phyloP scores from a whole-genome alignment of 2,113 vertebrate genomes.

The Connochaetes taurinus region DNA sequence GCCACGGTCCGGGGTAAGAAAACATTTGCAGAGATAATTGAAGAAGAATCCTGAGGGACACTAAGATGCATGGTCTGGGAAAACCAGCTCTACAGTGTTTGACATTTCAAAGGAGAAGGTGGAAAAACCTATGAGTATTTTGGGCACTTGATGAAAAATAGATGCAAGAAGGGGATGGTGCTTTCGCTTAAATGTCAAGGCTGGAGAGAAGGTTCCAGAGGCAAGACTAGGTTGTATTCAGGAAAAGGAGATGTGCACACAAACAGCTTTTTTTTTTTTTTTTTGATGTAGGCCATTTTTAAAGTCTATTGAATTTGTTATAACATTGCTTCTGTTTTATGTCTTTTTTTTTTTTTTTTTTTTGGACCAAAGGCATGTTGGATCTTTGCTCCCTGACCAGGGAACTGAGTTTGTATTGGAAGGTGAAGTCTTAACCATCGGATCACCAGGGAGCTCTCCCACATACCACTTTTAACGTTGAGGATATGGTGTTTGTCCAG shows the following conservation, averaged over 20 bases:
- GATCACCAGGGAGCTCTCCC: not conserved
- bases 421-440: not conserved
- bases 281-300: not conserved
- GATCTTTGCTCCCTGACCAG: not conserved
- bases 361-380: not conserved
- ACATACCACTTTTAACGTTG: slow-evolving; percentile 93
- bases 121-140: not conserved
- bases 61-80: not conserved
- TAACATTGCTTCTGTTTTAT: not conserved
- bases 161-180: not conserved
- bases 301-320: not conserved
- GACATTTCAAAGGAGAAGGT: not conserved
- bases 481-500: slow-evolving; percentile 97
- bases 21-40: not conserved
- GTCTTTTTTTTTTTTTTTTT: not conserved
- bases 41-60: not conserved
- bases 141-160: not conserved
- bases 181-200: not conserved
- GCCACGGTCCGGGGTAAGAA: too few relatives aligned
- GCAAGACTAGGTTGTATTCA: not conserved
- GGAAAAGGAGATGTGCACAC: slow-evolving; percentile 32
- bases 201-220: not conserved
- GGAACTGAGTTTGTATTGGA: not conserved
- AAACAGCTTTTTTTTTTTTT: slow-evolving; percentile 85
- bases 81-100: not conserved